Percentiles rank a stretch among this genome's conserved stretches.
Evolutionary conservation across 2,113 vertebrate species (phyloP).

Genomic region (Epinephelus fuscoguttatus): DNA sequence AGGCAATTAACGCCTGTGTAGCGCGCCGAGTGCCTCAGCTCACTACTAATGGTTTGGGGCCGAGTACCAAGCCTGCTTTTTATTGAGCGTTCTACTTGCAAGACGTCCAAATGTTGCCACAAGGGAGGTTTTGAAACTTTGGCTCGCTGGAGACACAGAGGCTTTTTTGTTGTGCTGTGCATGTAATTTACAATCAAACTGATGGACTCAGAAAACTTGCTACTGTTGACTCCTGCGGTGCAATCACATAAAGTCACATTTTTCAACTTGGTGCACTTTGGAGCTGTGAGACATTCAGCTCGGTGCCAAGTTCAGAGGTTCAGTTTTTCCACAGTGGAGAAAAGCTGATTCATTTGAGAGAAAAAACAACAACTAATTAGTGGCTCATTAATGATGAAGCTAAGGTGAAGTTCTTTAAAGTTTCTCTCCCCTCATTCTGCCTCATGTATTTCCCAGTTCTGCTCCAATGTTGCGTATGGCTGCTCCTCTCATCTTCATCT

Average conservation of each 20-base stretch:
- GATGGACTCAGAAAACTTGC: constrained; percentile 63
- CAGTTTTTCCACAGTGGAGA: constrained; percentile 37
- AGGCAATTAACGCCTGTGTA: constrained; percentile 77
- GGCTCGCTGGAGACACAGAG: constrained; percentile 57
- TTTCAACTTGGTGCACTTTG: constrained; percentile 38
- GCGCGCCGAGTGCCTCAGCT: constrained; percentile 55
- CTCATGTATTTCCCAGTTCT: background rate
- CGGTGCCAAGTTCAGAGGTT: constrained; percentile 31
- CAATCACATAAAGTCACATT: constrained; percentile 61
- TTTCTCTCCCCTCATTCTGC: background rate
- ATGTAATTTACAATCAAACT: constrained; percentile 74
- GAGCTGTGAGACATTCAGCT: constrained; percentile 41
- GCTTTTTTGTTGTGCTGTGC: constrained; percentile 69
- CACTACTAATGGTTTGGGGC: constrained; percentile 75
- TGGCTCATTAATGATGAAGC: constrained; percentile 25
- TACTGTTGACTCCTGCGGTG: constrained; percentile 69
- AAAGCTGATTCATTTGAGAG: constrained; percentile 42
- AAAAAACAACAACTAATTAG: constrained; percentile 28
- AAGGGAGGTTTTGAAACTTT: constrained; percentile 74
- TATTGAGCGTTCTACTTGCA: constrained; percentile 72
- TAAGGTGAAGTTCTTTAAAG: background rate
- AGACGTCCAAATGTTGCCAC: constrained; percentile 76
- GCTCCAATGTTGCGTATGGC: constrained; percentile 3
- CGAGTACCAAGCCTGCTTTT: constrained; percentile 72
- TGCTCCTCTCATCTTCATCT: constrained; percentile 37